phyloP scores from a whole-genome alignment of 2,797 vertebrate species.

The Manis javanica region DNA sequence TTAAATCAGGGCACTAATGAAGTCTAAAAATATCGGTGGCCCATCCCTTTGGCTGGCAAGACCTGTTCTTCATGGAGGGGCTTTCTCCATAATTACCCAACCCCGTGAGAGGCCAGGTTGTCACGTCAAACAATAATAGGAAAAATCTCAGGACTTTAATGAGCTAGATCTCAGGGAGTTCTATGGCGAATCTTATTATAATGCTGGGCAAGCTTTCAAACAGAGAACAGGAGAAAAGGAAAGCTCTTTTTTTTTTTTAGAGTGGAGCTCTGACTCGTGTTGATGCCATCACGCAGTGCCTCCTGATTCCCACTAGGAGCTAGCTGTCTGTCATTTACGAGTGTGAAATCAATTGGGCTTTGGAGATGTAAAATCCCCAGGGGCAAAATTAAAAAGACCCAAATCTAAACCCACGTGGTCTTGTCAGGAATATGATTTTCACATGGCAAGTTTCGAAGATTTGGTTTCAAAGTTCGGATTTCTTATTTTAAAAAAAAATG shows the following conservation, averaged over 20 bases:
- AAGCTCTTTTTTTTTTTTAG: slow-evolving; percentile 66
- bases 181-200: slow-evolving; percentile 82
- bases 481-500: slow-evolving; percentile 60
- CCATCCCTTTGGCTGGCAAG: slow-evolving; percentile 77
- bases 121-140: slow-evolving; percentile 85
- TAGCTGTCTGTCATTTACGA: slow-evolving; percentile 74
- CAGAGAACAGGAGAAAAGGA: slow-evolving; percentile 67
- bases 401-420: slow-evolving; percentile 61
- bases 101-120: slow-evolving; percentile 83
- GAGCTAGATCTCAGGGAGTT: slow-evolving; percentile 84
- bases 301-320: slow-evolving; percentile 66
- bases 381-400: slow-evolving; percentile 83
- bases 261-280: slow-evolving; percentile 73
- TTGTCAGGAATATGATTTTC: slow-evolving; percentile 67
- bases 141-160: slow-evolving; percentile 83
- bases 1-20: slow-evolving; percentile 85
- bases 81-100: slow-evolving; percentile 86
- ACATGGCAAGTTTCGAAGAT: slow-evolving; percentile 67
- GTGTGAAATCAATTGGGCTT: slow-evolving; percentile 79
- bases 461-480: slow-evolving; percentile 67
- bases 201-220: slow-evolving; percentile 76
- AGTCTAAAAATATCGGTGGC: slow-evolving; percentile 86
- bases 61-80: slow-evolving; percentile 80
- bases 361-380: slow-evolving; percentile 72
- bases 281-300: slow-evolving; percentile 60